Evolutionary conservation across 1,140 invertebrate genomes (phyloP).

Genomic region (Ceratosolen fusciceps): DNA sequence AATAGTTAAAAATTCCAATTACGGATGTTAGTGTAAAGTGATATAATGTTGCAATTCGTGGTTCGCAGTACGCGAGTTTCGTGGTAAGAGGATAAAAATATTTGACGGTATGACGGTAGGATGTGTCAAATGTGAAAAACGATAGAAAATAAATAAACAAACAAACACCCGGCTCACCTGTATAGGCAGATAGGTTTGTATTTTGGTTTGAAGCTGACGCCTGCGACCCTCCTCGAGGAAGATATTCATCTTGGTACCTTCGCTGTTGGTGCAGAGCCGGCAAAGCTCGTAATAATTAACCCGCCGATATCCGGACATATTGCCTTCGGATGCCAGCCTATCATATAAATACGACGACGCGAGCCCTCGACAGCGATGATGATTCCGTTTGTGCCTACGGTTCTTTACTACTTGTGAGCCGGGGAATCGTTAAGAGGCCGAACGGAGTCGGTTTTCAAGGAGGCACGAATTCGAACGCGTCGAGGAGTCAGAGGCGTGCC

Average conservation of each 20-base stretch:
- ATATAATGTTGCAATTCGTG: too few relatives aligned
- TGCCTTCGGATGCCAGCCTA: constrained; percentile 21
- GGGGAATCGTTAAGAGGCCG: too few relatives aligned
- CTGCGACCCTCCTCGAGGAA: constrained; percentile 77
- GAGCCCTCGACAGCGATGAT: not conserved
- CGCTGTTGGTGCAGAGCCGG: constrained; percentile 78
- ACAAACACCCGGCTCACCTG: constrained; percentile 66
- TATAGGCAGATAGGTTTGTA: constrained; percentile 76
- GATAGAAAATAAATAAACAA: not conserved
- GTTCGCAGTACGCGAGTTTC: too few relatives aligned
- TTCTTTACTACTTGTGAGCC: not conserved
- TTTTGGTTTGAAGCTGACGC: constrained; percentile 77
- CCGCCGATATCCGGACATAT: constrained; percentile 77
- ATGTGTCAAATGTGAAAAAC: not conserved
- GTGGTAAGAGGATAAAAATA: not conserved
- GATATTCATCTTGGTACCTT: constrained; percentile 77
- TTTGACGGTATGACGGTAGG: too few relatives aligned
- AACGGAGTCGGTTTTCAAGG: not conserved
- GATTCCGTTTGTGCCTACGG: not conserved
- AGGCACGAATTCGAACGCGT: not conserved
- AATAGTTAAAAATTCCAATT: too few relatives aligned
- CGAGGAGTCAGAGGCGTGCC: not conserved
- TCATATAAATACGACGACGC: constrained; percentile 22
- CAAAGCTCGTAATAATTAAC: constrained; percentile 82
- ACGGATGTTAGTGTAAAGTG: too few relatives aligned